Base-by-base conservation (phyloP, 2,797 vertebrate genomes). In the Enteromius treurensis region DNA sequence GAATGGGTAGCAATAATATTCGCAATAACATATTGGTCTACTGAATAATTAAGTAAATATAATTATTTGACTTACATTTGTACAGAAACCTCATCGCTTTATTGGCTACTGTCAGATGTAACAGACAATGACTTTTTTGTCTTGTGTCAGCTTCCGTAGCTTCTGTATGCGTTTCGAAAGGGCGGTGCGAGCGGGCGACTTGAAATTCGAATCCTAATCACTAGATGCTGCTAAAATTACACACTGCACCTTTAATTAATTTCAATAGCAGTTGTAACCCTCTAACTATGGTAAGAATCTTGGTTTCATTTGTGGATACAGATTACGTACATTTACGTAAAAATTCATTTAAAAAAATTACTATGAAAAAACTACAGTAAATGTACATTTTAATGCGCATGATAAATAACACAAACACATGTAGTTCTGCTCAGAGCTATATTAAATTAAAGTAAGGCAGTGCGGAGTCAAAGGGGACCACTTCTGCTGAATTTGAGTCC, bases 401-500 rank as follows among this genome's bases (percentile, higher is more conserved):
- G 78, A 69, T 19, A 53, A 79, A 79, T 34, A 67, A 62, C 3
- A 40, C n/a, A 55, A 2, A 42, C 10, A 29, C n/a, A 29, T 58
- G 23, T n/a, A 19, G 21, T 23, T 58, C 37, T 70, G 64, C 47
- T 75, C 45, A 53, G n/a, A 42, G 26, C 37, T 42, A n/a, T 58
- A 58, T 64, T 77, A 47, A 11, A 77, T 62, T 62, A 47, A 47
- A 47, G 37, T 45, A 77, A 42, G 2, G 37, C 5, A 62, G 75
- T 14, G 23, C 8, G 40, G 37, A 68, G 65, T 67, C 64, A 67
- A 40, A 58, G 21, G 73, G 53, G 73, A 58, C 51, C 7, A 1
- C 73, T 76, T 58, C 15, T n/a, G 34, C 51, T 58, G 53, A 76
- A 76, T 76, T 40, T 42, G 32, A 42, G 74, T 40, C 32, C 32